A percentile compares a stretch with the other conserved stretches of the same genome.
These are phyloP conservation scores for Hydractinia echinata DNA, from an alignment of 30 jellyfish, hydroid and myxozoan genomes.

Conservation along the genomic window DNA sequence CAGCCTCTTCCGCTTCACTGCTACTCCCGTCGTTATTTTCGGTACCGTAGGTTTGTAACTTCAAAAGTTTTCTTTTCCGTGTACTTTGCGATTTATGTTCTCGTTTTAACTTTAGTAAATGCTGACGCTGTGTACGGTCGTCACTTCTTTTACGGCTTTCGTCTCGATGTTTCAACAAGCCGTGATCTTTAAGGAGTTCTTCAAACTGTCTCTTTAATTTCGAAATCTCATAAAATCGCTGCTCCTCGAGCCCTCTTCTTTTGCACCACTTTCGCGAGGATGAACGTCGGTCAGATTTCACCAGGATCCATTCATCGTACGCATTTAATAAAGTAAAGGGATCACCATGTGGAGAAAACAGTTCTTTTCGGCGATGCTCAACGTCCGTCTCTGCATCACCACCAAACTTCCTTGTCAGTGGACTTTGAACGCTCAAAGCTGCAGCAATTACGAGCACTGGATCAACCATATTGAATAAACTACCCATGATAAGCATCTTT, in stretches of 20 bases:
- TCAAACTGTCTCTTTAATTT: conserved; percentile 89
- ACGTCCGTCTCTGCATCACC: conserved; percentile 67
- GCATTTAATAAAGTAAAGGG: conserved; percentile 77
- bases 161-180: conserved; percentile 18
- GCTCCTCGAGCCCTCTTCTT: conserved; percentile 86
- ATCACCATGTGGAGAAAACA: conserved; percentile 92
- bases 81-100: conserved; percentile 51
- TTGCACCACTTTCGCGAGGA: conserved; percentile 89
- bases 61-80: conserved; percentile 72
- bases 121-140: conserved; percentile 45
- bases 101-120: conserved; percentile 59
- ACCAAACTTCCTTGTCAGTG: conserved; percentile 73
- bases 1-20: conserved; percentile 59
- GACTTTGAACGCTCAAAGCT: conserved; percentile 94
- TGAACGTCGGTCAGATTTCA: conserved; percentile 70
- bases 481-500: conserved; percentile 85
- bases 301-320: conserved; percentile 86
- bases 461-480: conserved; percentile 72
- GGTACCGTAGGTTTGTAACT: conserved; percentile 38
- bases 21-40: conserved; percentile 34
- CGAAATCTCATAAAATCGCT: conserved; percentile 90
- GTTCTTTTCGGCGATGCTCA: conserved; percentile 73
- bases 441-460: conserved; percentile 91
- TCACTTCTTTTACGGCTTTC: conserved; percentile 30
- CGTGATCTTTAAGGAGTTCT: conserved; percentile 58